Base-by-base conservation (phyloP, 2,113 vertebrate genomes). In the Myotis davidii region DNA sequence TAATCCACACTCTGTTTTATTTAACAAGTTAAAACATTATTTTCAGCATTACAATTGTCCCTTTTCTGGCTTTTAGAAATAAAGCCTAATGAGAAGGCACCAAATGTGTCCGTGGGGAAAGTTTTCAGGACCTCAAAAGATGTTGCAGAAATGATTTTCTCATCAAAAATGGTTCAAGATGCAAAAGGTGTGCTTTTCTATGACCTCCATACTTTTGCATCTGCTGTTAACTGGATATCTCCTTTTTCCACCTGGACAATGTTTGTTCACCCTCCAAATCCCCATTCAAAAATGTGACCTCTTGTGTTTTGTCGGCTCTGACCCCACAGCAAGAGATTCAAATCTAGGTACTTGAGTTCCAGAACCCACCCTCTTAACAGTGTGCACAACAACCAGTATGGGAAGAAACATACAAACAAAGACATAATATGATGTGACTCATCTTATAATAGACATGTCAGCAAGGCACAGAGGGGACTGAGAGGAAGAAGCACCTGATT, bases 11-110 rank as follows among this genome's bases (percentile, higher is more conserved):
- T 78, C 69, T 32, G 61, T 85, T 67, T 25, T 34, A 56, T 45
- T 89, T 70, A 69, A 73, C 82, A 39, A 37, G 88, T 78, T 85
- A 85, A 83, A 74, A 67, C 56, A 67, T 64, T 65, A 89, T 89
- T 85, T 85, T 87, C 52, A 79, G n/a, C 92, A 92, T 87, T 42
- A 81, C 13, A 76, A 52, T 27, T 70, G 81, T 74, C 16, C 27
- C 6, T 87, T 82, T 83, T 73, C 70, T 86, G 78, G 6, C 64
- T 56, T 79, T 88, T 79, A 20, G 74, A 72, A 65, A 85, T 54
- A 88, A 61, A 89, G 6, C 45, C 21, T 85, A 78, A 91, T 69
- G 77, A 88, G 92, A 86, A 96, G 48, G 67, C 18, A 59, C 9
- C 3, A 94, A 83, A 77, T 21, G 25, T 69, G 25, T 20, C 16